Evolutionary conservation across 2,797 vertebrate genomes (phyloP).

Genomic region (Ambastaia sidthimunki): DNA sequence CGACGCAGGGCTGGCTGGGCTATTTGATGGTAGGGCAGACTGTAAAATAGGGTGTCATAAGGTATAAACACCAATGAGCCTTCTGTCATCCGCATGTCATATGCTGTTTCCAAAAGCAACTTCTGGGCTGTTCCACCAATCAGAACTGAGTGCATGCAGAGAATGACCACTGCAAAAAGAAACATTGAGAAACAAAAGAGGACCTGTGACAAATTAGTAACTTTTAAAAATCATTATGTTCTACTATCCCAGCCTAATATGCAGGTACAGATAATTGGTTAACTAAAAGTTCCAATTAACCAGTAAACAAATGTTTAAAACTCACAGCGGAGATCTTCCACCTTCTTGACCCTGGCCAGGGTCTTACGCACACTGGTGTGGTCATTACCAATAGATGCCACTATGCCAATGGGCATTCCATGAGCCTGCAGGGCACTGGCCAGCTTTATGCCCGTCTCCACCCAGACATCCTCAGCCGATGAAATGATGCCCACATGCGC

Average conservation of each 20-base stretch:
- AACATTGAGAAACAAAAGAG: not conserved
- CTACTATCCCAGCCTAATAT: not conserved
- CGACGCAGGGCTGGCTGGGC: conserved; percentile 69
- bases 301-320: conserved; percentile 24
- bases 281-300: not conserved
- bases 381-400: conserved; percentile 77
- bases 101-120: conserved; percentile 78
- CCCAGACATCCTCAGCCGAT: conserved; percentile 86
- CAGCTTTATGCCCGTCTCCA: conserved; percentile 83
- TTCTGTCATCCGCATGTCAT: conserved; percentile 80
- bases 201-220: not conserved
- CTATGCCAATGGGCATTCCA: conserved; percentile 81
- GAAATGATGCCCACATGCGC: conserved; percentile 86
- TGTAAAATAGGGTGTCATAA: conserved; percentile 83
- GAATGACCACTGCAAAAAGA: conserved; percentile 75
- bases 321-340: conserved; percentile 81
- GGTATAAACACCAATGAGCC: conserved; percentile 81
- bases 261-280: not conserved
- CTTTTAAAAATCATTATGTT: no score
- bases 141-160: conserved; percentile 85
- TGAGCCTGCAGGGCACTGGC: conserved; percentile 79
- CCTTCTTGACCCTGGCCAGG: conserved; percentile 77
- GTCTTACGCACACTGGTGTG: conserved; percentile 73
- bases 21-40: conserved; percentile 77
- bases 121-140: conserved; percentile 77